Evolutionary conservation across 2,888 invertebrate genomes (phyloP).

Genomic region (Drosophila suboccidentalis): DNA sequence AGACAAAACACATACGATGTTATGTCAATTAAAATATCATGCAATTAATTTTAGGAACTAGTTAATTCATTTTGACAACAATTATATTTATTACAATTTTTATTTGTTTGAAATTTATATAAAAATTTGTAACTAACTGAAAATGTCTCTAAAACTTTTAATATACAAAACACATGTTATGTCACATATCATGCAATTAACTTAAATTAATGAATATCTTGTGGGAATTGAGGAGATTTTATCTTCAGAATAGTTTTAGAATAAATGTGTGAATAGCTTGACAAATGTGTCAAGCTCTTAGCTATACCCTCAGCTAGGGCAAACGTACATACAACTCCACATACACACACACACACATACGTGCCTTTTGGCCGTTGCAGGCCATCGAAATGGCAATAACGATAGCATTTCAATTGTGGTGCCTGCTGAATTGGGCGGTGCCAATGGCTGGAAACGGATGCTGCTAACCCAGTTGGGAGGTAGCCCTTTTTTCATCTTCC

Average conservation of each 20-base stretch:
- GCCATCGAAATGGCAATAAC: conserved; percentile 68
- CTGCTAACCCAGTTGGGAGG: conserved; percentile 18
- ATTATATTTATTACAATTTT: too few species aligned
- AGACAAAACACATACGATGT: not conserved
- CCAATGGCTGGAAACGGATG: conserved; percentile 24
- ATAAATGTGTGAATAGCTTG: not conserved
- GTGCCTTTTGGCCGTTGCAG: conserved; percentile 14
- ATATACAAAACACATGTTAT: not conserved
- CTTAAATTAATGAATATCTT: not conserved
- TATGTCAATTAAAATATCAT: too few species aligned
- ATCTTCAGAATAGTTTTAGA: not conserved
- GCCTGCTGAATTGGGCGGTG: conserved; percentile 25
- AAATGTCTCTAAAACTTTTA: not conserved
- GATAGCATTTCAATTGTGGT: conserved; percentile 73
- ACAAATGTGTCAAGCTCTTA: not conserved
- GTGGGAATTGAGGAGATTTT: too few species aligned
- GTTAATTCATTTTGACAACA: too few species aligned
- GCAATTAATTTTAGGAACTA: too few species aligned
- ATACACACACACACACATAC: not conserved
- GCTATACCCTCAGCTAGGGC: conserved; percentile 9
- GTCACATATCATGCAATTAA: too few species aligned
- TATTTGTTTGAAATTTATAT: not conserved
- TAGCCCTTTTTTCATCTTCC: conserved; percentile 13
- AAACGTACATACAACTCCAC: conserved; percentile 10
- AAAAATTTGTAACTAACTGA: not conserved